phyloP scores from a whole-genome alignment of 64 coral and sea anemone genomes.

The Acropora yongei region DNA sequence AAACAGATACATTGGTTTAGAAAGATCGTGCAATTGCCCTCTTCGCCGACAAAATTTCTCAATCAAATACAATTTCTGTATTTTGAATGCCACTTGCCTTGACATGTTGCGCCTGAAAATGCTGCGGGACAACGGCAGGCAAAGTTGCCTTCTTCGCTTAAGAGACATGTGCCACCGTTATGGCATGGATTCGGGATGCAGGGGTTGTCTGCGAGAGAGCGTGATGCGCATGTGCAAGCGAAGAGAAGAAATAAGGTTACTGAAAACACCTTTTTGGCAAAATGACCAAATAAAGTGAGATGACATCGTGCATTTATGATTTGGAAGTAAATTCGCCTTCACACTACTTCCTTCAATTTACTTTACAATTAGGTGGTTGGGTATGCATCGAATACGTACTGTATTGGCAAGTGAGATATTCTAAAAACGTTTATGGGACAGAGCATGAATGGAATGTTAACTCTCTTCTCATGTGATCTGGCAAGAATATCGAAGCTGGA shows the following conservation, averaged over 20 bases:
- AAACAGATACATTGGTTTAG: not conserved
- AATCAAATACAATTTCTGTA: not conserved
- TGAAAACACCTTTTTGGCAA: not conserved
- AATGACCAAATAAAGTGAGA: not conserved
- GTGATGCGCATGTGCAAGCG: slow-evolving; percentile 17
- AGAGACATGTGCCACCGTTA: slow-evolving; percentile 91
- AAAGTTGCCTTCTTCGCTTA: slow-evolving; percentile 63
- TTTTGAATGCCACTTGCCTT: slow-evolving; percentile 62
- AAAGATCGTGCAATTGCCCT: not conserved
- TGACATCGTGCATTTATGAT: not conserved
- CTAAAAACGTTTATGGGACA: too few species aligned
- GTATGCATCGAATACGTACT: too few species aligned
- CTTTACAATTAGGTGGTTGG: too few species aligned
- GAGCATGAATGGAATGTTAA: too few species aligned
- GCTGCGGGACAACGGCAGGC: slow-evolving; percentile 79
- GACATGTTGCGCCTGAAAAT: slow-evolving; percentile 84
- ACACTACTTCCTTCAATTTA: too few species aligned
- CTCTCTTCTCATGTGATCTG: too few species aligned
- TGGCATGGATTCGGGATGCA: slow-evolving; percentile 95
- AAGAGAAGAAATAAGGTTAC: not conserved
- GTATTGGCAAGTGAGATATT: too few species aligned
- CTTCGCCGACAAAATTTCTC: not conserved
- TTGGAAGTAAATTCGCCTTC: not conserved
- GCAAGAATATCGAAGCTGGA: too few species aligned
- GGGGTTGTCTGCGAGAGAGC: slow-evolving; percentile 28